phyloP scores from a whole-genome alignment of 92 coral and sea anemone genomes.

The Anthopleura xanthogrammica region DNA sequence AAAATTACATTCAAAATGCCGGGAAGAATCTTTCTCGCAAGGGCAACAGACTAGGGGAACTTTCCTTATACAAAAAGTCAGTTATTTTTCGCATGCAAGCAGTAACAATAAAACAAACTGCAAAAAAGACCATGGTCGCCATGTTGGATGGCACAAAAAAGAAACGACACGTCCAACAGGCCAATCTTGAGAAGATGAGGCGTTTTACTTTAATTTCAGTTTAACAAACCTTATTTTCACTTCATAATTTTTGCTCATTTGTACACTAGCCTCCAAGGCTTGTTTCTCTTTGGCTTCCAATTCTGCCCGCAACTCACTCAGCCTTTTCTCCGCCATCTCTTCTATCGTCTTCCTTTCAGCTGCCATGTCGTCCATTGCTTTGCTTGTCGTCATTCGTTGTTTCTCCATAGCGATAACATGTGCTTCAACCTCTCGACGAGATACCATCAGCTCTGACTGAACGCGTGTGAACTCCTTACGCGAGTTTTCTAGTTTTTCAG shows the following conservation, averaged over 20 bases:
- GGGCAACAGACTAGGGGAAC: background rate
- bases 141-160: no score
- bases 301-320: slow-evolving; percentile 32
- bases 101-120: no score
- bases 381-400: slow-evolving; percentile 47
- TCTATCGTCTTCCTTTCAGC: slow-evolving; percentile 25
- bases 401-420: slow-evolving; percentile 52
- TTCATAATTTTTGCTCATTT: slow-evolving; percentile 21
- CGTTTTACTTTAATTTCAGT: no score
- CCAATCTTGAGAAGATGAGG: no score
- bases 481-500: slow-evolving; percentile 30
- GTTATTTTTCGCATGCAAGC: no score
- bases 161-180: no score
- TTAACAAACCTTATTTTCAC: slow-evolving; percentile 26
- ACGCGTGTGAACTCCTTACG: slow-evolving; percentile 50
- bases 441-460: slow-evolving; percentile 53
- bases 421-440: slow-evolving; percentile 52
- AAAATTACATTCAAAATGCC: background rate
- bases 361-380: slow-evolving; percentile 43
- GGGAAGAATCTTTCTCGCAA: background rate
- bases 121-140: no score
- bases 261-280: slow-evolving; percentile 16
- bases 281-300: slow-evolving; percentile 31
- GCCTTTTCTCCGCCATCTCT: slow-evolving; percentile 19
- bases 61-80: background rate